A percentile compares a stretch with the other conserved stretches of the same genome.
phyloP scores from a whole-genome alignment of 2,888 invertebrate genomes.

The Lasioglossum vierecki region DNA sequence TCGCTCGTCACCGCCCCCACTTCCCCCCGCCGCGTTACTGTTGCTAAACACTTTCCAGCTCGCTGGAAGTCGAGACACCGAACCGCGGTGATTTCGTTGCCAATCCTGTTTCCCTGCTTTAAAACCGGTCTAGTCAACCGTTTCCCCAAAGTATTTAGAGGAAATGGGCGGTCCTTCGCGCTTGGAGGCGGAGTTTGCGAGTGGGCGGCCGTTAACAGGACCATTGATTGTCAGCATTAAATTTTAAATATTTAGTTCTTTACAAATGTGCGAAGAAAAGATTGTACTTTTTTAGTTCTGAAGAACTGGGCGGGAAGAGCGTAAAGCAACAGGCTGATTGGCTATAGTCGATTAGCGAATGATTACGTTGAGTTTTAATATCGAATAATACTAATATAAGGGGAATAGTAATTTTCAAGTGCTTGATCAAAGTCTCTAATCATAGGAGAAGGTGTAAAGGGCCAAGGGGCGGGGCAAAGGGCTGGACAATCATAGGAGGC shows the following conservation, averaged over 20 bases:
- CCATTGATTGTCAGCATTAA: neutral
- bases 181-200: neutral
- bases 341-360: neutral
- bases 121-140: neutral
- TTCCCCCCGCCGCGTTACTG: neutral
- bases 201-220: neutral
- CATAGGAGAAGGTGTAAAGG: neutral
- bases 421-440: neutral
- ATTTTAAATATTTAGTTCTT: neutral
- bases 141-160: neutral
- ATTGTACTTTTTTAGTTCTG: neutral
- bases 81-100: neutral
- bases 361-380: neutral
- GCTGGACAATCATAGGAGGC: neutral
- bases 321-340: neutral
- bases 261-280: neutral
- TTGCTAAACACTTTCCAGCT: constrained; percentile 4
- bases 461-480: neutral
- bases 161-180: neutral
- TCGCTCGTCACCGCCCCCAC: neutral
- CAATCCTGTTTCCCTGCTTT: neutral
- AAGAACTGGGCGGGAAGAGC: neutral
- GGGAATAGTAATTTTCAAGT: neutral
- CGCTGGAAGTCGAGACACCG: neutral
- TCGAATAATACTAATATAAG: neutral